Evolutionary conservation across 2,113 vertebrate species (phyloP).

Genomic region (Hippocampus zosterae): DNA sequence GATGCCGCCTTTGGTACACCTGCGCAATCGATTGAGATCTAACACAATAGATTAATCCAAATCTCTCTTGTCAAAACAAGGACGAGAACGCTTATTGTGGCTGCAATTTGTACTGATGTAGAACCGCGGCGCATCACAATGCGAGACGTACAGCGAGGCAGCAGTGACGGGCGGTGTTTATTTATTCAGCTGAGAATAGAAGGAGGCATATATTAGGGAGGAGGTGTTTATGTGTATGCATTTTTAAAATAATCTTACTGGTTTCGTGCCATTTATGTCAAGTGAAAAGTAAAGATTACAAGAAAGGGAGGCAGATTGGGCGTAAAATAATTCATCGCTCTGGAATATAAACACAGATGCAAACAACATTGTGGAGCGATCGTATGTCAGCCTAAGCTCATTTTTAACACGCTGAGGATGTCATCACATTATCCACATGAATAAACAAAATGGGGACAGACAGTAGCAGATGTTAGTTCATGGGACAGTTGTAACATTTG

Average conservation of each 20-base stretch:
- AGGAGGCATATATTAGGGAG: neutral
- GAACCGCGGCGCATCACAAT: neutral
- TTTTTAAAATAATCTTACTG: neutral
- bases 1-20: constrained; percentile 2
- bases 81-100: neutral
- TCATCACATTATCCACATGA: neutral
- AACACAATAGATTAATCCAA: neutral
- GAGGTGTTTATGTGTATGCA: neutral
- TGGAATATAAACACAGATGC: neutral
- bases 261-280: neutral
- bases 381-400: neutral
- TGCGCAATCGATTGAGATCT: neutral
- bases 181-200: neutral
- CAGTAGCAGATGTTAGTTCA: neutral
- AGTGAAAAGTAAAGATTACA: neutral
- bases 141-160: neutral
- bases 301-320: neutral
- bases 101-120: neutral
- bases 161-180: neutral
- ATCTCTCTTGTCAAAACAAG: neutral
- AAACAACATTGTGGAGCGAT: neutral
- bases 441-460: neutral
- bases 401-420: neutral
- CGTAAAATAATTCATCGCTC: neutral
- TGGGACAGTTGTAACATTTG: neutral